Evolutionary conservation across 2,113 vertebrate genomes (phyloP).

Genomic region (Odocoileus virginianus): DNA sequence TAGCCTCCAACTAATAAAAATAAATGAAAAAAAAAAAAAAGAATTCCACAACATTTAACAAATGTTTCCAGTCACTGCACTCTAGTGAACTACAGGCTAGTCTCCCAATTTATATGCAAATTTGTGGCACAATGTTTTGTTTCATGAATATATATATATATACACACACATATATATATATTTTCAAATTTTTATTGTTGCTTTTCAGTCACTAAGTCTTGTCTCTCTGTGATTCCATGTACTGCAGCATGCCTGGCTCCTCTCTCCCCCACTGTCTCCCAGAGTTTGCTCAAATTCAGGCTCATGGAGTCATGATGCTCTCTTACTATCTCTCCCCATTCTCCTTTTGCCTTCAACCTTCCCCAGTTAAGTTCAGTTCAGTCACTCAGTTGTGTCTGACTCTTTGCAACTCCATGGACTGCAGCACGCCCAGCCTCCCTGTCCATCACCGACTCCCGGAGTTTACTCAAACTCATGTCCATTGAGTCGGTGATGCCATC

Average conservation of each 20-base stretch:
- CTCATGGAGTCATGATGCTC: not conserved
- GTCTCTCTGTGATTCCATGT: not conserved
- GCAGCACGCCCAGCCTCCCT: accelerated
- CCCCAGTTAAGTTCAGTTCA: not conserved
- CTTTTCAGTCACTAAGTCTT: not conserved
- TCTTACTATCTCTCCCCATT: not conserved
- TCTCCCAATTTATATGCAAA: not conserved
- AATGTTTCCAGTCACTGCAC: not conserved
- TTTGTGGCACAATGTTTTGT: not conserved
- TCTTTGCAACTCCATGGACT: not conserved
- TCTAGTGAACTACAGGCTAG: not conserved
- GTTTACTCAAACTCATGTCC: not conserved
- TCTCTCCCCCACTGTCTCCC: not conserved
- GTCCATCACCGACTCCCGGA: not conserved
- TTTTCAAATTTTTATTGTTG: not conserved
- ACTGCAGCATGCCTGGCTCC: accelerated
- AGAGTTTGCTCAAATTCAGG: not conserved
- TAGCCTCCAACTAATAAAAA: too few relatives aligned
- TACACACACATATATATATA: not conserved
- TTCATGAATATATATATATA: not conserved
- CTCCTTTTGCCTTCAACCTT: not conserved
- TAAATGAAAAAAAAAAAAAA: not conserved
- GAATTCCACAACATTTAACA: not conserved
- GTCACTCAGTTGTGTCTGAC: not conserved
- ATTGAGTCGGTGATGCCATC: not conserved